These are phyloP conservation scores for Helicorthomorpha holstii DNA, from an alignment of 1,140 invertebrate species.

Conservation along the genomic window DNA sequence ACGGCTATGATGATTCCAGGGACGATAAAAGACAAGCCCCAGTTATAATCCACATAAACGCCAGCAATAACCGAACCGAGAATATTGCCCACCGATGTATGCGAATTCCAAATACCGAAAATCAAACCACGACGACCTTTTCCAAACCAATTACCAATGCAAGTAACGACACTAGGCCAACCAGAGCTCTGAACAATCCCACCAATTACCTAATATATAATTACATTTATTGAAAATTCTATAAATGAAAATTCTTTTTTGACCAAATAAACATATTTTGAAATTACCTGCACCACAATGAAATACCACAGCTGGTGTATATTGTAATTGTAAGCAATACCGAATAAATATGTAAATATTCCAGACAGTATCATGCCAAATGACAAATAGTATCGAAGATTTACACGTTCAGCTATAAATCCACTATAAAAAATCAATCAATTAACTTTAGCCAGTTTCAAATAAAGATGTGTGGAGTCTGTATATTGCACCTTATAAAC, in stretches of 20 bases:
- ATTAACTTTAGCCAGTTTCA: neutral
- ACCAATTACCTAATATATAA: constrained; percentile 41
- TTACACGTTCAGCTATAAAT: constrained; percentile 77
- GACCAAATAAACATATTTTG: constrained; percentile 6
- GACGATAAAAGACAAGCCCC: constrained; percentile 81
- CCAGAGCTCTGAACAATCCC: constrained; percentile 81
- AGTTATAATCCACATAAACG: constrained; percentile 63
- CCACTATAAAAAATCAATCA: constrained; percentile 38
- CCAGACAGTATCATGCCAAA: constrained; percentile 81
- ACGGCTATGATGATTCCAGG: constrained; percentile 69
- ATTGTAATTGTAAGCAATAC: constrained; percentile 58
- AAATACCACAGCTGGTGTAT: constrained; percentile 77
- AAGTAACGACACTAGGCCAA: constrained; percentile 82
- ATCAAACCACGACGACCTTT: constrained; percentile 65
- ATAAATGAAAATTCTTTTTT: no score
- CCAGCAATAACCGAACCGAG: constrained; percentile 69
- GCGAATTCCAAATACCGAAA: constrained; percentile 90
- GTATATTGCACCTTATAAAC: constrained; percentile 85
- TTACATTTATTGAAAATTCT: constrained; percentile 8
- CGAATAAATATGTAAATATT: constrained; percentile 74
- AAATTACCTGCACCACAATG: constrained; percentile 59
- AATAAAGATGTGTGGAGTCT: no score
- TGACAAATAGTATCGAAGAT: constrained; percentile 74
- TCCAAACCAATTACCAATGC: constrained; percentile 91
- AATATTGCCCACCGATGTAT: constrained; percentile 91